phyloP scores from a whole-genome alignment of 2,113 vertebrate genomes.

The Oxyura jamaicensis region DNA sequence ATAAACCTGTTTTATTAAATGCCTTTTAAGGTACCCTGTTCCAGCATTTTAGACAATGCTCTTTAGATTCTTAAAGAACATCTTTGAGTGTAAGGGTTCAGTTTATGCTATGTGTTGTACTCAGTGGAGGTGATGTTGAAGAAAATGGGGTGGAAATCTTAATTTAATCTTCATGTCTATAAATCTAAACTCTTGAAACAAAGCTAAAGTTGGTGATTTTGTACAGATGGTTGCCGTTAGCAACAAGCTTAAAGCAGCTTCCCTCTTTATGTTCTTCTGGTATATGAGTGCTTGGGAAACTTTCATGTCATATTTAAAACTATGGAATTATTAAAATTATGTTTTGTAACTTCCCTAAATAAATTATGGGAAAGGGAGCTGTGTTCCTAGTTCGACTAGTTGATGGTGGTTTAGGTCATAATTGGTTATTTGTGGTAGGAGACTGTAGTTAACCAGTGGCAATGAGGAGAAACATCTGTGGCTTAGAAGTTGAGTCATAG shows the following conservation, averaged over 20 bases:
- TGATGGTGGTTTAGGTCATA: neutral
- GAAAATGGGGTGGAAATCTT: neutral
- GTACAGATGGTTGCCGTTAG: neutral
- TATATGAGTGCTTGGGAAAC: neutral
- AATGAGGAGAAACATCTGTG: neutral
- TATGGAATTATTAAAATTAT: neutral
- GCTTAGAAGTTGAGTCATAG: neutral
- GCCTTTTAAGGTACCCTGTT: neutral
- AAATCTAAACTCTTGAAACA: neutral
- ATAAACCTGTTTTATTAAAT: neutral
- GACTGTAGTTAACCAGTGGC: neutral
- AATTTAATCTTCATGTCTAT: neutral
- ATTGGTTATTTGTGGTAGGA: neutral
- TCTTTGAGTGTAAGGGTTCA: neutral
- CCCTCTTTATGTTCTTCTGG: neutral
- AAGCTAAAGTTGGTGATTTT: neutral
- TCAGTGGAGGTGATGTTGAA: neutral
- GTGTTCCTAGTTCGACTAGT: neutral
- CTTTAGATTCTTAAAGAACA: neutral
- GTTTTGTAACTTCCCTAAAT: neutral
- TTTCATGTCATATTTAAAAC: neutral
- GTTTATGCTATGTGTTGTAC: neutral
- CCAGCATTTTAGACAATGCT: neutral
- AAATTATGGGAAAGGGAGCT: neutral
- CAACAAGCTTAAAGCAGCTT: neutral